phyloP scores from a whole-genome alignment of 2,113 vertebrate species.

The Siniperca knerii region DNA sequence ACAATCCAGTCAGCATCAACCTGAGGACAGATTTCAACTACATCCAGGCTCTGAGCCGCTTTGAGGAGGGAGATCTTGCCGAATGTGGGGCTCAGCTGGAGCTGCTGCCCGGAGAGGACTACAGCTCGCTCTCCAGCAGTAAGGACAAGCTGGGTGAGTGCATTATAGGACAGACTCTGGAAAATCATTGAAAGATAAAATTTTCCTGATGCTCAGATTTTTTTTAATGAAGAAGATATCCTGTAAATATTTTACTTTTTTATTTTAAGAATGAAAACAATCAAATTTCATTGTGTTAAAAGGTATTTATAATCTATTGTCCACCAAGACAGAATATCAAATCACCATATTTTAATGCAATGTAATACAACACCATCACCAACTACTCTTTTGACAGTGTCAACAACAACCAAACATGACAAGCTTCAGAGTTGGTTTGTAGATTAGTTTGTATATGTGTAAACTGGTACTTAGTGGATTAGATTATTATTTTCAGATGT shows the following conservation, averaged over 20 bases:
- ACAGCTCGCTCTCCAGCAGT: conserved; percentile 87
- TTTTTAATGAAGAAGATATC: background rate
- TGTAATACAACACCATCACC: background rate
- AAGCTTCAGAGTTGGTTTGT: background rate
- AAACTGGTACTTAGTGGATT: too few species aligned
- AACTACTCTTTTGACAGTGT: background rate
- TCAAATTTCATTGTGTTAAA: background rate
- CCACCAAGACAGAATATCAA: background rate
- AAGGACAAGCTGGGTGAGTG: conserved; percentile 95
- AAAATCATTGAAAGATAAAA: background rate
- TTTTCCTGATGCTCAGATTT: background rate
- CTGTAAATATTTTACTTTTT: too few species aligned
- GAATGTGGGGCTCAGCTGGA: conserved; percentile 94
- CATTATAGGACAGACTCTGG: background rate
- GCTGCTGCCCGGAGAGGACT: conserved; percentile 96
- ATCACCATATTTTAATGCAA: background rate
- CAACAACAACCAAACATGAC: background rate
- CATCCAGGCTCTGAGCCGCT: conserved; percentile 94
- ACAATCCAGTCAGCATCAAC: conserved; percentile 86
- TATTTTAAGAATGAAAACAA: background rate
- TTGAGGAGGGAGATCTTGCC: conserved; percentile 92
- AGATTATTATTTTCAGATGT: background rate
- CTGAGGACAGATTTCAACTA: conserved; percentile 97
- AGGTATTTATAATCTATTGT: too few species aligned
- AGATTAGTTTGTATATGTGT: background rate